Conservation (phyloP, 2,797 vertebrate genomes). For the Rhynchotus rufescens region DNA sequence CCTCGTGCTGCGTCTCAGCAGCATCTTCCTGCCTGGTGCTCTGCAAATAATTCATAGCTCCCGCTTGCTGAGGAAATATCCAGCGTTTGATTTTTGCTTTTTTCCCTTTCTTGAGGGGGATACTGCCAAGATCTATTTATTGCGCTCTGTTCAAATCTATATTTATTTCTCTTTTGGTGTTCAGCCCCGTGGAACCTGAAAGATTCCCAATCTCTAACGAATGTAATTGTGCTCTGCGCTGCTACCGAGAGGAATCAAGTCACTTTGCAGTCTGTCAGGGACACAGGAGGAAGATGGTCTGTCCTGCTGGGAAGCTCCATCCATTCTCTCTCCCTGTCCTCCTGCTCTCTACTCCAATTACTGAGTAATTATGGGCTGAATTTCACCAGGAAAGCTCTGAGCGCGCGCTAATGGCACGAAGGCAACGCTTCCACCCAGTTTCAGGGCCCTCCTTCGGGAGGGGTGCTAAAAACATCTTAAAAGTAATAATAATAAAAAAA, state of each 20-base stretch:
- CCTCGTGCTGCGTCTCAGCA: background rate
- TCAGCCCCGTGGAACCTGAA: constrained; percentile 32
- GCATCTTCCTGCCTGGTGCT: background rate
- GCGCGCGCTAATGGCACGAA: background rate
- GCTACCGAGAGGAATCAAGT: constrained; percentile 46
- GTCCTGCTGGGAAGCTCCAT: too few relatives aligned
- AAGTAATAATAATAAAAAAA: too few relatives aligned
- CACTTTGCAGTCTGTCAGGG: constrained; percentile 31
- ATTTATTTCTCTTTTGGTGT: constrained; percentile 55
- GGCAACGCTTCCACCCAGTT: too few relatives aligned
- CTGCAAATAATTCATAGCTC: background rate
- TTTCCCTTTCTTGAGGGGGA: background rate
- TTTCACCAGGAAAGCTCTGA: too few relatives aligned
- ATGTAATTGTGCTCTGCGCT: constrained; percentile 17
- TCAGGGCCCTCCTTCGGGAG: background rate
- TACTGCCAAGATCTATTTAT: constrained; percentile 45
- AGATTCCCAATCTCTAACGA: constrained; percentile 56
- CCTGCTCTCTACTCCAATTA: background rate
- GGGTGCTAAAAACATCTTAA: background rate
- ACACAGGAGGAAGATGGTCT: background rate
- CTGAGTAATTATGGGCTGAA: too few relatives aligned
- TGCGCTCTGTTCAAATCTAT: background rate
- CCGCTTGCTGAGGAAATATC: background rate
- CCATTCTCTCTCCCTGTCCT: background rate
- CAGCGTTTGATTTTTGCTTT: background rate